Evolutionary conservation across 92 coral and sea anemone genomes (phyloP), one percentile per base, ranked within the genome.

Genomic region (Plumapathes pennacea): DNA sequence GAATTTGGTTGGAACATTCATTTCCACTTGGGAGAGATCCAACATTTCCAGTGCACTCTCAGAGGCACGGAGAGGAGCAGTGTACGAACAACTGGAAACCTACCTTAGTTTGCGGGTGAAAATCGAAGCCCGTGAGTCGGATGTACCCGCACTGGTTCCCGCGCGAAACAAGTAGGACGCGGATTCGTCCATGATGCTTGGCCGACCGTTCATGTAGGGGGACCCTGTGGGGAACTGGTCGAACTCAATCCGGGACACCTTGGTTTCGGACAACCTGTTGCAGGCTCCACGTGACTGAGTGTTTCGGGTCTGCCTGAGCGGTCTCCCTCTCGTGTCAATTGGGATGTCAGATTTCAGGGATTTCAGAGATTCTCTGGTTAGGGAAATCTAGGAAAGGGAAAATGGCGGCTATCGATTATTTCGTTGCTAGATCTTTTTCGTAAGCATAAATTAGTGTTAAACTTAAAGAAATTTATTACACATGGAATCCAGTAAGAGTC

Each of bases 271-370:
- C 33, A 85, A 67, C 26, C 67, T 48, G 31, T 83, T 69, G 46
- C 62, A 26, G 7, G 39, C 66, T 38, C 72, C 72, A 40, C 83
- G 64, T n/a, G 89, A 68, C 21, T 38, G 54, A 40, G 80, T 73
- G 32, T 49, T 53, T 20, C 98, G 77, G 23, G 69, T 57, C 34
- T 76, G 85, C 29, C 98, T 81, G 14, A 84, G 51, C n/a, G 89
- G 90, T 38, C 78, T 83, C n/a, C 96, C 98, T 32, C 85, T 86
- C 48, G 60, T 69, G 38, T 92, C 96, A 9, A 79, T 56, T 20
- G 55, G 57, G 7, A 92, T 69, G 2, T 45, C 77, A 7, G 75
- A 63, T 33, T 71, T 78, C 20, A 92, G 76, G 12, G 84, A 77
- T 60, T 79, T 92, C 4, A 92, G 66, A 45, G 76, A 84, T 39